phyloP scores from a whole-genome alignment of 2,797 vertebrate species.

The Aselliscus stoliczkanus region DNA sequence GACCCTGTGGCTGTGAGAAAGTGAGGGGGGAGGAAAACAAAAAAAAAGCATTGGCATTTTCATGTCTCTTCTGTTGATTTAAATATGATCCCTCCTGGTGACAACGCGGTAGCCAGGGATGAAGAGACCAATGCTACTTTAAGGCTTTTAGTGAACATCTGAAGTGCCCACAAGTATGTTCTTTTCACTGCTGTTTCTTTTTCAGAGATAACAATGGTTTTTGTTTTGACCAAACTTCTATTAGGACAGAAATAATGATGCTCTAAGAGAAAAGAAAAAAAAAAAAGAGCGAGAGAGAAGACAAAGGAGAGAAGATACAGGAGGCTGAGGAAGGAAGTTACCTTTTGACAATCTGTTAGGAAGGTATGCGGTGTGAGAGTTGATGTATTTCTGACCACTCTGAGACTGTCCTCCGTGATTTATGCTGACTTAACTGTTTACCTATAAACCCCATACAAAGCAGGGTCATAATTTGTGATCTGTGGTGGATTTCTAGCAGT shows the following conservation, averaged over 20 bases:
- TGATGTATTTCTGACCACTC: slow-evolving; percentile 76
- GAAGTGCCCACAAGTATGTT: slow-evolving; percentile 99
- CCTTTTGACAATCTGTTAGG: slow-evolving; percentile 93
- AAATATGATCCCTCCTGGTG: slow-evolving; percentile 80
- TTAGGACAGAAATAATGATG: slow-evolving; percentile 82
- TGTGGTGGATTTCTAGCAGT: slow-evolving; percentile 82
- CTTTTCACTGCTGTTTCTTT: slow-evolving; percentile 94
- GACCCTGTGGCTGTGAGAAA: slow-evolving; percentile 95
- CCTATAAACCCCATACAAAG: slow-evolving; percentile 82
- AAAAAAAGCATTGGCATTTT: slow-evolving; percentile 86
- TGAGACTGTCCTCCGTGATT: slow-evolving; percentile 83
- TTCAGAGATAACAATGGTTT: slow-evolving; percentile 85
- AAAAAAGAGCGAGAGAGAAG: slow-evolving; percentile 78
- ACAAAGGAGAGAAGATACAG: slow-evolving; percentile 79
- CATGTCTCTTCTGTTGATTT: slow-evolving; percentile 81
- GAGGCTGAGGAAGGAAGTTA: slow-evolving; percentile 79
- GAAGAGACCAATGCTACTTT: slow-evolving; percentile 89
- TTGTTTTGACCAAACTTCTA: slow-evolving; percentile 84
- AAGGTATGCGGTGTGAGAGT: slow-evolving; percentile 74
- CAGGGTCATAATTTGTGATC: slow-evolving; percentile 82
- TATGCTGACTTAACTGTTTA: slow-evolving; percentile 86
- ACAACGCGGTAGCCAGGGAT: slow-evolving; percentile 87
- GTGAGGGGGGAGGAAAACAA: slow-evolving; percentile 83
- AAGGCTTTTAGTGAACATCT: slow-evolving; percentile 94
- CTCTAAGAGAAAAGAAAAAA: slow-evolving; percentile 72